Evolutionary conservation across 2,888 invertebrate species (phyloP), one percentile per base, ranked within the genome.

Genomic region (Lypha dubia): DNA sequence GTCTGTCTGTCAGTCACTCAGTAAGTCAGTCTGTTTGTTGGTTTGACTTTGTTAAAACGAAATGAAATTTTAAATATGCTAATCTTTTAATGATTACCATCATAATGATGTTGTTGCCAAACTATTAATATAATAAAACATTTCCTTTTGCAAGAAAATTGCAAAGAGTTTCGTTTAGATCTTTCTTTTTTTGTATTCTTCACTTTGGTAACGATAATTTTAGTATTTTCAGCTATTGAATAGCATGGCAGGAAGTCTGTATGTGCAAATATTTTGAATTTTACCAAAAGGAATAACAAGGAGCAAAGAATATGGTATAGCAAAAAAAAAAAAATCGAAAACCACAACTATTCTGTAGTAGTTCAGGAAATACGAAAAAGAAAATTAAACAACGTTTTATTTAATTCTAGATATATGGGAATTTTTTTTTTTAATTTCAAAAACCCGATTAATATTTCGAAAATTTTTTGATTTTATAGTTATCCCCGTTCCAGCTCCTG

Each of bases 11-110:
- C 28, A 28, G 28, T n/a, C n/a, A n/a, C n/a, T n/a, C n/a, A n/a
- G n/a, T n/a, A n/a, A n/a, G 28, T 28, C 28, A 28, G 28, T 28
- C 28, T 4, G 28, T 28, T 5, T 4, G 28, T 82, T 38, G 32
- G 49, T 56, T 63, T 41, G 53, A 41, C 7, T 60, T 75, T 70
- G 28, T 68, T 70, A 75, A 81, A 81, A 20, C 13, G 62, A 53
- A 75, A 75, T 68, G 35, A 62, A 81, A 63, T 75, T 46, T 70
- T 24, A 75, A 53, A 81, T 62, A 74, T 68, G 67, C 60, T 68
- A 81, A 81, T 73, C 68, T 41, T 11, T 68, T 51, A 58, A 53
- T 53, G 51, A 17, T 9, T 79, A 7, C 20, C 7, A 62, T 53
- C 17, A 11, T 71, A 46, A 70, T 68, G 22, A 44, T 32, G 44